These are phyloP conservation scores for Apeltes quadracus DNA, from an alignment of 2,113 vertebrate species.

Conservation along the genomic window DNA sequence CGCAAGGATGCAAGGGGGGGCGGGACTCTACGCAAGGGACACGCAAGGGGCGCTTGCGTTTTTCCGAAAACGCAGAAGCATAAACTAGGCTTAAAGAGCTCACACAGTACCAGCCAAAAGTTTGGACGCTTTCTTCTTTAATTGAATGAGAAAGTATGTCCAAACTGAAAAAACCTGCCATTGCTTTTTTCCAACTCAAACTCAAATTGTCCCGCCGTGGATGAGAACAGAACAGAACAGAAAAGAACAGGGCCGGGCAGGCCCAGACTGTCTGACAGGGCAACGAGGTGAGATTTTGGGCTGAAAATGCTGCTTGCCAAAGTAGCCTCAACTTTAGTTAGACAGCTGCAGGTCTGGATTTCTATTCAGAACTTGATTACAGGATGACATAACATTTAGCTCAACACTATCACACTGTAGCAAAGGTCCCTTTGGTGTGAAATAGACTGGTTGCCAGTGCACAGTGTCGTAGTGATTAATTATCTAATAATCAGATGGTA, in stretches of 20 bases:
- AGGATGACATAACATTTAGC: conserved; percentile 43
- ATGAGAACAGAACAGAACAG: no score
- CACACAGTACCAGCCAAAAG: no score
- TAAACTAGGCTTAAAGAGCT: no score
- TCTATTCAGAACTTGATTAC: conserved; percentile 40
- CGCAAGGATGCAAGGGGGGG: no score
- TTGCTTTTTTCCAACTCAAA: conserved; percentile 18
- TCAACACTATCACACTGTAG: conserved; percentile 14
- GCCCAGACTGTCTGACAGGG: conserved; percentile 48
- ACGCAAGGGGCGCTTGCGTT: no score
- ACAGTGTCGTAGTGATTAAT: background rate
- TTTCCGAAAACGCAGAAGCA: no score
- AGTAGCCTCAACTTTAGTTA: conserved; percentile 30
- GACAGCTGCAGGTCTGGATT: conserved; percentile 38
- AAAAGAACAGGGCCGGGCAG: conserved; percentile 19
- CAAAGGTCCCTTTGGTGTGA: conserved; percentile 6
- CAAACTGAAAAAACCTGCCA: no score
- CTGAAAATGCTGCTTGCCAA: conserved; percentile 47
- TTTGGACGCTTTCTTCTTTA: no score
- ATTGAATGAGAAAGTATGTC: no score
- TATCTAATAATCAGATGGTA: conserved; percentile 1
- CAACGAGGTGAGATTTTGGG: conserved; percentile 65
- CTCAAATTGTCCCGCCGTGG: conserved; percentile 37
- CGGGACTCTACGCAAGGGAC: no score
- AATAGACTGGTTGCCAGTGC: background rate